Evolutionary conservation across 2,888 invertebrate genomes (phyloP).

Genomic region (Acanthococcus lagerstroemiae): DNA sequence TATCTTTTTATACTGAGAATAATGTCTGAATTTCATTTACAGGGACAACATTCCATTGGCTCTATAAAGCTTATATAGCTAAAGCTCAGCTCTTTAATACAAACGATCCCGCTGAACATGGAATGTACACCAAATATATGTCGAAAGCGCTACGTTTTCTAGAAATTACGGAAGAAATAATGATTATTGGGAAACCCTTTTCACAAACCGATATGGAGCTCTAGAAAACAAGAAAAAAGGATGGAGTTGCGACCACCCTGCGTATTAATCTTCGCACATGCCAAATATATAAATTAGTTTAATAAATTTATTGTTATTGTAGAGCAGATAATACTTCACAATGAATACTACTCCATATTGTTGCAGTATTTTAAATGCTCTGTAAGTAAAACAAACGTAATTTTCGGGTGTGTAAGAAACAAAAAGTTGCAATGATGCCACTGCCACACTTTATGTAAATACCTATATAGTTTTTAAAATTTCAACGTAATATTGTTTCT

Average conservation of each 20-base stretch:
- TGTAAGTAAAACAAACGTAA: too few relatives aligned
- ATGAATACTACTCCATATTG: too few relatives aligned
- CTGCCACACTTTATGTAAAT: too few relatives aligned
- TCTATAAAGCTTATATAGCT: slow-evolving; percentile 14
- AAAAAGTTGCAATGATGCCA: too few relatives aligned
- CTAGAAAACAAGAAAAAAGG: too few relatives aligned
- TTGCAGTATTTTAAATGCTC: too few relatives aligned
- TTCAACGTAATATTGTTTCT: too few relatives aligned
- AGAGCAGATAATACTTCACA: too few relatives aligned
- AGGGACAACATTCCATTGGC: slow-evolving; percentile 10
- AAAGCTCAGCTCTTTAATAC: slow-evolving; percentile 9
- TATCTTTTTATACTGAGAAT: background rate
- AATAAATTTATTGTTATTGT: background rate
- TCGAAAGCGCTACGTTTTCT: slow-evolving; percentile 9
- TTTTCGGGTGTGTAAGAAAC: too few relatives aligned
- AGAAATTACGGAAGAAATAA: slow-evolving; percentile 11
- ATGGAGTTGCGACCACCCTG: background rate
- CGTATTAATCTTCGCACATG: background rate
- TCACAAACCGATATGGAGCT: background rate
- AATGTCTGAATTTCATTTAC: background rate
- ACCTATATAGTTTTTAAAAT: too few relatives aligned
- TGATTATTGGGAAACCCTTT: slow-evolving; percentile 13
- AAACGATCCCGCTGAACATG: background rate
- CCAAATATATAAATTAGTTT: background rate
- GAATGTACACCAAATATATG: slow-evolving; percentile 9